Base-by-base conservation (phyloP, 2,113 vertebrate genomes). In the Mixornis gularis region DNA sequence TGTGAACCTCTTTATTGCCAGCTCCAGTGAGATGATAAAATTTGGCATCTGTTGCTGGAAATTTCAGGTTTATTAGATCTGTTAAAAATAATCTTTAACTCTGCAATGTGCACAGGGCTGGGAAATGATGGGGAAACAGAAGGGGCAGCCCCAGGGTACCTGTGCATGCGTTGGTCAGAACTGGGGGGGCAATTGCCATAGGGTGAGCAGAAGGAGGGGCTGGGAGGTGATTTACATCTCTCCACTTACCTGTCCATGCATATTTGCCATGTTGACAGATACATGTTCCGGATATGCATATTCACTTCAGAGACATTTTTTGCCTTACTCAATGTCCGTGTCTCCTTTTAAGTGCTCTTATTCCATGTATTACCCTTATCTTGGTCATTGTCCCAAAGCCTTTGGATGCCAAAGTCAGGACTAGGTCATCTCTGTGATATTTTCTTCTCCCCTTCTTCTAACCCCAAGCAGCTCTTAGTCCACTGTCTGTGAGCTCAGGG, bases 91-190 rank as follows among this genome's bases (percentile, higher is more conserved):
- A 70, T 66, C 74, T 89, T 68, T 92, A 60, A 78, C 24, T 90
- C 43, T 1, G 0, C 25, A 62, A 60, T 1, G 3, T 46, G 41
- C 2, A 1, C 7, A 11, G 43, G 25, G 27, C 32, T 68, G 44
- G 26, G 34, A 62, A 65, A 29, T 0, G 0, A 19, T 1, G 0
- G 17, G 30, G n/a, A 85, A 77, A 49, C 19, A 74, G 52, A 56
- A 74, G 19, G 36, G n/a, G 27, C 0, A 0, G 36, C 13, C 11
- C 3, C 1, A 3, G 38, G n/a, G 9, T n/a, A 17, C 34, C 34
- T 22, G 5, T 7, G 44, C 44, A 25, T 1, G 4, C 34, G 13
- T 15, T 27, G 55, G 17, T 36, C 9, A 20, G 13, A 19, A 9
- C 17, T 6, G 3, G 43, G 30, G 30, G n/a, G 26, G 13, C 7